Percentiles rank a stretch among this genome's conserved stretches.
Conservation (phyloP, 2,113 vertebrate species). For the Lophura nycthemera region DNA sequence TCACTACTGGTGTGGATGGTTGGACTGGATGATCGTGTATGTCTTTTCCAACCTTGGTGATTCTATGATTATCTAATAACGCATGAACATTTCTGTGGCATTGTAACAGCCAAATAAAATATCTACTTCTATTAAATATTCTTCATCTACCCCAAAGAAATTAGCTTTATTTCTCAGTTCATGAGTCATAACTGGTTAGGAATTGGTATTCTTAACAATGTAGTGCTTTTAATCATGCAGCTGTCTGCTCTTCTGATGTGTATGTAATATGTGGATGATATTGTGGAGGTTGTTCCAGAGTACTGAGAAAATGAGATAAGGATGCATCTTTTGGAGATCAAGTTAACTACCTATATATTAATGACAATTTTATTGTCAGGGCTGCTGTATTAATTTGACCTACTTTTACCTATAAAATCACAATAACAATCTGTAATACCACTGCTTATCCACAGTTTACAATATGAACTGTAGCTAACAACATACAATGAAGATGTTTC, state of each 20-base stretch:
- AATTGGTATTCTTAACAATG: not conserved
- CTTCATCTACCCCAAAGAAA: not conserved
- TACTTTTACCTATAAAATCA: not conserved
- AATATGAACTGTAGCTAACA: not conserved
- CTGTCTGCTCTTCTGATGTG: not conserved
- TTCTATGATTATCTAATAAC: not conserved
- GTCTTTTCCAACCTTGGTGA: too few species aligned
- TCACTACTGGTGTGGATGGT: too few species aligned
- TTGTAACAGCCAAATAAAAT: not conserved
- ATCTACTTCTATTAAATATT: not conserved
- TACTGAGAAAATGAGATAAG: conserved; percentile 4
- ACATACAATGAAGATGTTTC: not conserved
- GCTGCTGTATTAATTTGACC: not conserved
- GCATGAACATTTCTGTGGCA: not conserved
- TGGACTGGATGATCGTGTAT: too few species aligned
- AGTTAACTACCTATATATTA: not conserved
- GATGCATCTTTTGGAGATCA: not conserved
- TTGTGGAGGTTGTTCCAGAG: not conserved
- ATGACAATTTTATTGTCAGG: not conserved
- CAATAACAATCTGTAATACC: not conserved
- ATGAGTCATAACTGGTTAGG: not conserved
- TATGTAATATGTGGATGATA: not conserved
- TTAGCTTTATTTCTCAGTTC: not conserved
- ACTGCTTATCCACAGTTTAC: not conserved
- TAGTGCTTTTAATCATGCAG: not conserved